Evolutionary conservation across 2,888 invertebrate species (phyloP).

Genomic region (Leucoma salicis): DNA sequence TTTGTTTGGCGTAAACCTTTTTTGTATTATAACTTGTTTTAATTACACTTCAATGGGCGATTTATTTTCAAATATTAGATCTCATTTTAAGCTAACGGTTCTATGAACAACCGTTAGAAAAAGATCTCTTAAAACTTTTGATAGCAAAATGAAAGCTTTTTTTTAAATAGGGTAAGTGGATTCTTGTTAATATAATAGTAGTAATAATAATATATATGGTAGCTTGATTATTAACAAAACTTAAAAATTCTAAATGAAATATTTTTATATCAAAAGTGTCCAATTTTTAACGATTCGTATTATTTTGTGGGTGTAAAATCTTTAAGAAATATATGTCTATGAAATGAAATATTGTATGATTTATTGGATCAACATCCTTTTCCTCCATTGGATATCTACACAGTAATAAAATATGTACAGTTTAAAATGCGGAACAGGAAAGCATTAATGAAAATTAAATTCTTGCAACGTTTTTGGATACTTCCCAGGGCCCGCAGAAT

Average conservation of each 20-base stretch:
- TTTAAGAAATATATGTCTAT: slow-evolving; percentile 63
- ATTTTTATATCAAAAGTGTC: slow-evolving; percentile 61
- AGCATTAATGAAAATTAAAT: too few relatives aligned
- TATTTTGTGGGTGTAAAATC: slow-evolving; percentile 61
- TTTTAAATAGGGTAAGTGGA: slow-evolving; percentile 50
- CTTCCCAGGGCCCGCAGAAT: too few relatives aligned
- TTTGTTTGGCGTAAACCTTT: neutral
- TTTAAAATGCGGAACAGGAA: too few relatives aligned
- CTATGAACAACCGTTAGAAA: slow-evolving; percentile 53
- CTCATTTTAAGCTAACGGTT: slow-evolving; percentile 41
- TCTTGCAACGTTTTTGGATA: too few relatives aligned
- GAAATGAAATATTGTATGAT: slow-evolving; percentile 36
- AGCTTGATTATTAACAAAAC: slow-evolving; percentile 22
- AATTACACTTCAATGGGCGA: neutral
- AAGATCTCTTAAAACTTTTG: slow-evolving; percentile 74
- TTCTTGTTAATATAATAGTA: slow-evolving; percentile 5
- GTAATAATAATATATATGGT: too few relatives aligned
- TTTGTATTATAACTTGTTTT: neutral
- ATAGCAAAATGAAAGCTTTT: slow-evolving; percentile 46
- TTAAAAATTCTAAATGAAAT: slow-evolving; percentile 62
- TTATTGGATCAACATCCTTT: too few relatives aligned
- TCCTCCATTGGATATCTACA: too few relatives aligned
- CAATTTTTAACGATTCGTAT: slow-evolving; percentile 57
- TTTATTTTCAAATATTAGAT: neutral
- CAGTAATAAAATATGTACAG: too few relatives aligned